Conservation (phyloP, 2,888 invertebrate species). For the Heliconius aoede region DNA sequence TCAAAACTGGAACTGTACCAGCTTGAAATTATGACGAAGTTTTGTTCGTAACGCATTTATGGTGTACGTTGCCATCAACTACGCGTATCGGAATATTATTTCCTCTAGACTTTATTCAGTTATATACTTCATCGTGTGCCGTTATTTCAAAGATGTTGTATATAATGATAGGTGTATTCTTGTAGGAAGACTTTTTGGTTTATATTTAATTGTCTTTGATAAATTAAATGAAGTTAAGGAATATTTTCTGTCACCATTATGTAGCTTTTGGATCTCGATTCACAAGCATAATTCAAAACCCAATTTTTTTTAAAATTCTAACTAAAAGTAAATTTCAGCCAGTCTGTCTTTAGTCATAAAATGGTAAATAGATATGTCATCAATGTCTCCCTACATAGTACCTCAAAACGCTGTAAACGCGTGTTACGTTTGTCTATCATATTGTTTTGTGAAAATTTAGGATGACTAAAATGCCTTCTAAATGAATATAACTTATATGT, state of each 20-base stretch:
- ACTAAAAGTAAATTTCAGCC: too few species aligned
- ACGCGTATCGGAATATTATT: constrained; percentile 18
- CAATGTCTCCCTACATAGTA: background rate
- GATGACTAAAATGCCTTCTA: background rate
- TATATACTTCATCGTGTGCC: background rate
- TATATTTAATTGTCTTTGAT: background rate
- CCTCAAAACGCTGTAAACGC: background rate
- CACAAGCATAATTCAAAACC: background rate
- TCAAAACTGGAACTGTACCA: constrained; percentile 45
- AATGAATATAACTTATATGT: too few species aligned
- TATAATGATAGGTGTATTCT: background rate
- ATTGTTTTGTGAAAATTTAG: background rate
- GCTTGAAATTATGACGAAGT: constrained; percentile 44
- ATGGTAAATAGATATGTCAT: background rate
- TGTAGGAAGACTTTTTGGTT: background rate
- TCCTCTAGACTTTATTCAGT: background rate
- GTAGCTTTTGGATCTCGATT: background rate
- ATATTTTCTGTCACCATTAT: too few species aligned
- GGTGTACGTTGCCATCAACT: constrained; percentile 26
- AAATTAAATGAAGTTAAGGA: background rate
- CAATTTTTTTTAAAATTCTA: too few species aligned
- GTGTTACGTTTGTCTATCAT: background rate
- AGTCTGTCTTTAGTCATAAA: background rate
- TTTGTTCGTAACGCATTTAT: constrained; percentile 43
- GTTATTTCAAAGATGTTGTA: background rate